phyloP scores from a whole-genome alignment of 2,113 vertebrate species.

The Sardina pilchardus region DNA sequence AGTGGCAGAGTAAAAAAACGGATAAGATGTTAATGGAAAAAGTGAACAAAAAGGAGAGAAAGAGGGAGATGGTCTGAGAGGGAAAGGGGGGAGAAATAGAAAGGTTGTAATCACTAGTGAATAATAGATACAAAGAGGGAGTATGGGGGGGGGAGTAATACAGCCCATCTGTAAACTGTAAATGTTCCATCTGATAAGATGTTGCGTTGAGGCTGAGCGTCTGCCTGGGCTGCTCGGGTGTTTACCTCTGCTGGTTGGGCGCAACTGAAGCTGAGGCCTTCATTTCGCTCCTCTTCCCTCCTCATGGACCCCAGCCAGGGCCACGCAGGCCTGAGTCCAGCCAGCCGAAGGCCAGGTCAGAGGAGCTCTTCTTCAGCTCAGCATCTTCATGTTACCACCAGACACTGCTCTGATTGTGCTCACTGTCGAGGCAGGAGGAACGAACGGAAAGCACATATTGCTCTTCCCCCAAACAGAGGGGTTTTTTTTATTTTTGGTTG shows the following conservation, averaged over 20 bases:
- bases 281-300: neutral
- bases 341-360: neutral
- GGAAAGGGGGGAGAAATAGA: neutral
- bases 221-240: neutral
- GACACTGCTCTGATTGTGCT: neutral
- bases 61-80: neutral
- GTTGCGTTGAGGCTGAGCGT: neutral
- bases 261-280: neutral
- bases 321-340: neutral
- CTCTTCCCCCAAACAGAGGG: neutral
- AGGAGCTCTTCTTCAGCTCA: neutral
- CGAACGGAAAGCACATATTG: neutral
- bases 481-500: too few relatives aligned
- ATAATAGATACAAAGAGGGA: neutral
- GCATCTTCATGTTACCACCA: constrained; percentile 1
- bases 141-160: neutral
- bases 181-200: neutral
- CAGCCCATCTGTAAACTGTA: neutral
- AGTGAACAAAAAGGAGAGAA: neutral
- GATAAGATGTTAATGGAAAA: neutral
- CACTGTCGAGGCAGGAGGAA: neutral
- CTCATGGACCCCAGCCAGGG: neutral
- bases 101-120: neutral
- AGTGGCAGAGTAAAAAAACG: neutral
- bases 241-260: neutral